Conservation (phyloP, 2,888 invertebrate species). For the Chymomyza caudatula region DNA sequence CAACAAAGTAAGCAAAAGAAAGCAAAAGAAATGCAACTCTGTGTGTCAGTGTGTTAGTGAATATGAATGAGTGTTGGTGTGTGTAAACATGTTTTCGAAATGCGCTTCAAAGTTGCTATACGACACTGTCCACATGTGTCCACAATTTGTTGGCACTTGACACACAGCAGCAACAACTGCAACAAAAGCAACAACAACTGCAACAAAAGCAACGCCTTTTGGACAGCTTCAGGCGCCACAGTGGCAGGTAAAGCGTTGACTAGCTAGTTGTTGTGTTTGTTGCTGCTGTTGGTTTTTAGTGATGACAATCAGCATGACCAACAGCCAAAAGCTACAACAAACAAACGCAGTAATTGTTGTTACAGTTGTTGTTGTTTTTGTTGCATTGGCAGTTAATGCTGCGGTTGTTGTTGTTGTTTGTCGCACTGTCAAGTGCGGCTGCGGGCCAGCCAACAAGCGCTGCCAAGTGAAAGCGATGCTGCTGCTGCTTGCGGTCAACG, state of each 20-base stretch:
- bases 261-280: conserved; percentile 21
- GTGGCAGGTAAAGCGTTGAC: conserved; percentile 39
- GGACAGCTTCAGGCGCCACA: conserved; percentile 61
- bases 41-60: not conserved
- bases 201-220: conserved; percentile 37
- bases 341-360: conserved; percentile 64
- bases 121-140: conserved; percentile 53
- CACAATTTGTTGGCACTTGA: conserved; percentile 65
- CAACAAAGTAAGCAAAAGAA: conserved; percentile 49
- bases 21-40: conserved; percentile 39
- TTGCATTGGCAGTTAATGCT: conserved; percentile 23
- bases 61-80: conserved; percentile 26
- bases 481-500: too few relatives aligned
- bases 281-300: conserved; percentile 53
- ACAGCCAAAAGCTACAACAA: conserved; percentile 61
- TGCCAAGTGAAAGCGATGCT: conserved; percentile 62
- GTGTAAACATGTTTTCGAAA: conserved; percentile 68
- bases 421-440: conserved; percentile 66
- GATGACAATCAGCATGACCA: conserved; percentile 68
- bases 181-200: conserved; percentile 12
- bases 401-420: conserved; percentile 41
- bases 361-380: conserved; percentile 24
- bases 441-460: conserved; percentile 20
- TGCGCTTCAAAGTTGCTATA: conserved; percentile 54
- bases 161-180: conserved; percentile 49